Evolutionary conservation across 2,797 vertebrate species (phyloP).

Genomic region (Gymnoscopelus microlampas): DNA sequence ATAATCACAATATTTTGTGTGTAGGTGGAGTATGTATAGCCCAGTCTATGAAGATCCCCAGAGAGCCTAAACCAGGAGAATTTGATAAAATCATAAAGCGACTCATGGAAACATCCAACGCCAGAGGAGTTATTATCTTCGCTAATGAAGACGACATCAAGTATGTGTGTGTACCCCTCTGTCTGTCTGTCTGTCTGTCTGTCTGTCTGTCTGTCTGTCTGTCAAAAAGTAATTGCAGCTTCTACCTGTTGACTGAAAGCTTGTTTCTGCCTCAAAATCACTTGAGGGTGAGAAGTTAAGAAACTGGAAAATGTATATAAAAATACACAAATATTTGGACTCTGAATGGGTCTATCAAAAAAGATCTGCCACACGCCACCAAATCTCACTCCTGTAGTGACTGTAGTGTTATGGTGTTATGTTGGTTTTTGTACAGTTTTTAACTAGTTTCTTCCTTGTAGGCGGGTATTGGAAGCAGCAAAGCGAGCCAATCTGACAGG

Average conservation of each 20-base stretch:
- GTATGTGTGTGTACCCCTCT: conserved; percentile 58
- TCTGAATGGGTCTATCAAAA: no score
- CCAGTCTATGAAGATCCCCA: conserved; percentile 93
- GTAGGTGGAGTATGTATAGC: conserved; percentile 91
- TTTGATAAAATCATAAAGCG: conserved; percentile 89
- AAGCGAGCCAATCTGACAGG: conserved; percentile 79
- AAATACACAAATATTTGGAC: neutral
- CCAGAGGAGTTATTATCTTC: conserved; percentile 91
- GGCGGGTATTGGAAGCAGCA: conserved; percentile 80
- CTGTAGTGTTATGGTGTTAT: no score
- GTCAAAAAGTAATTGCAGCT: no score
- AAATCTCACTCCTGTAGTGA: no score
- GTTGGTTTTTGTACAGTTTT: neutral
- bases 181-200: conserved; percentile 52
- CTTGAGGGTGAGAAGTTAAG: no score
- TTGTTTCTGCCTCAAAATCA: no score
- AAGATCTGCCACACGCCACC: no score
- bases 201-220: conserved; percentile 4
- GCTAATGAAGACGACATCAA: conserved; percentile 94
- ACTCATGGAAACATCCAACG: conserved; percentile 91
- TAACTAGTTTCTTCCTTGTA: conserved; percentile 33
- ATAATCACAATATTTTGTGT: neutral
- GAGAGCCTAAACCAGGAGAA: conserved; percentile 87
- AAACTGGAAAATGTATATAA: neutral
- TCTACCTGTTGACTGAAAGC: no score